phyloP scores from a whole-genome alignment of 2,797 vertebrate species.

The Anguilla pacifica region DNA sequence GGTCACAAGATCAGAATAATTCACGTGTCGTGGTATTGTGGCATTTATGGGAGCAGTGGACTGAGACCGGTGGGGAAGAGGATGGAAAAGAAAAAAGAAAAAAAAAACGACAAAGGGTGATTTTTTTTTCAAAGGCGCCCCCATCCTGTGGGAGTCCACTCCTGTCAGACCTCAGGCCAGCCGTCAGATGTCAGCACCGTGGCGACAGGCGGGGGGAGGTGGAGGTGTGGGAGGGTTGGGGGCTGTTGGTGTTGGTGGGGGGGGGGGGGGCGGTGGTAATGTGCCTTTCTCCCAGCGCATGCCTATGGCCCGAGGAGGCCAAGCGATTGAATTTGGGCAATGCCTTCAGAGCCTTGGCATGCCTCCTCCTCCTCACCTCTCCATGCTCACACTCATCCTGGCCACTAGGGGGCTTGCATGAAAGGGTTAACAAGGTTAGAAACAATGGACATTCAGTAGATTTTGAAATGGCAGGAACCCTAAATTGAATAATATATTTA shows the following conservation, averaged over 20 bases:
- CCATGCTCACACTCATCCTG: slow-evolving; percentile 34
- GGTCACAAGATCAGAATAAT: slow-evolving; percentile 66
- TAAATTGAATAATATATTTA: neutral
- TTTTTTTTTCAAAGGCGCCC: slow-evolving; percentile 27
- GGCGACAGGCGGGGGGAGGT: slow-evolving; percentile 47
- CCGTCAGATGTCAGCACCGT: slow-evolving; percentile 69
- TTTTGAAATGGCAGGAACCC: neutral
- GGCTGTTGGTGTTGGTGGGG: neutral
- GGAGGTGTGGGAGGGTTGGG: neutral
- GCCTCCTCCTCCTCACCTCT: slow-evolving; percentile 43
- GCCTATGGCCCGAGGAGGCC: slow-evolving; percentile 38
- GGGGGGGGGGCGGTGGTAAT: neutral
- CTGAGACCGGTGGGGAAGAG: slow-evolving; percentile 56
- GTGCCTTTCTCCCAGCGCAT: neutral
- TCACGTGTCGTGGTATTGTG: slow-evolving; percentile 65
- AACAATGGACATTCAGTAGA: neutral
- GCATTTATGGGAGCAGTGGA: slow-evolving; percentile 61
- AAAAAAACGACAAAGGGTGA: slow-evolving; percentile 45
- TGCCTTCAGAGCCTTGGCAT: slow-evolving; percentile 38
- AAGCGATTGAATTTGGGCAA: slow-evolving; percentile 54
- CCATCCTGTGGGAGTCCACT: slow-evolving; percentile 65
- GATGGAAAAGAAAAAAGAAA: slow-evolving; percentile 50
- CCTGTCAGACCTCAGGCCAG: slow-evolving; percentile 65
- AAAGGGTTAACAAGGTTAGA: slow-evolving; percentile 42
- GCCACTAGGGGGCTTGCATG: too few relatives aligned